phyloP scores from a whole-genome alignment of 2,888 invertebrate species.

The Ceraclea dissimilis region DNA sequence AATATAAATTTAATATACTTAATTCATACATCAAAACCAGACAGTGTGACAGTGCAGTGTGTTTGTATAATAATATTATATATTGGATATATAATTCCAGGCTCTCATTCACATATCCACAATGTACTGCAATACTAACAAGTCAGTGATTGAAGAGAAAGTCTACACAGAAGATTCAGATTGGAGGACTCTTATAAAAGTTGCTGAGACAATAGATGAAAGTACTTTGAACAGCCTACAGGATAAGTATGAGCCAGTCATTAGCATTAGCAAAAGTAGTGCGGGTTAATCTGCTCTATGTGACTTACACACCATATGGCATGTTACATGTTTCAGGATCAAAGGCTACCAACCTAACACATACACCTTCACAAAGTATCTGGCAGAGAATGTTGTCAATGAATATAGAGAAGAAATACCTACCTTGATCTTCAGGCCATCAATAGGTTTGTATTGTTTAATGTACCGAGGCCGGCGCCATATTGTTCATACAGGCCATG shows the following conservation, averaged over 20 bases:
- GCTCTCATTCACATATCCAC: conserved; percentile 16
- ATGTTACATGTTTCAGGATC: conserved; percentile 10
- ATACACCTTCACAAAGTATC: conserved; percentile 26
- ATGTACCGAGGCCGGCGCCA: no score
- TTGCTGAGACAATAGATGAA: conserved; percentile 22
- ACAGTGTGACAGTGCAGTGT: no score
- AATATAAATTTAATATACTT: no score
- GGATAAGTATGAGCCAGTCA: conserved; percentile 9
- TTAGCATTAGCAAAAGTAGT: no score
- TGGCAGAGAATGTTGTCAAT: conserved; percentile 22
- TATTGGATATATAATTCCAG: no score
- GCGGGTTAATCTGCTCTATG: no score
- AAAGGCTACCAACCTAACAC: conserved; percentile 25
- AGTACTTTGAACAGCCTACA: conserved; percentile 16
- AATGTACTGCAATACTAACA: conserved; percentile 9
- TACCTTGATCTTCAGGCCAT: conserved; percentile 25
- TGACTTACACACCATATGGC: no score
- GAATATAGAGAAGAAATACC: conserved; percentile 23
- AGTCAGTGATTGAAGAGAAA: conserved; percentile 13
- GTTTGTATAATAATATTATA: no score
- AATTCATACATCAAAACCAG: no score
- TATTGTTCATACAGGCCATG: no score
- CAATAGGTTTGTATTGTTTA: conserved; percentile 25
- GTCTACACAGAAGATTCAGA: conserved; percentile 8
- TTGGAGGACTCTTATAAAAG: conserved; percentile 24